Base-by-base conservation (phyloP, 2,888 invertebrate species). In the Drosophila meridiana region DNA sequence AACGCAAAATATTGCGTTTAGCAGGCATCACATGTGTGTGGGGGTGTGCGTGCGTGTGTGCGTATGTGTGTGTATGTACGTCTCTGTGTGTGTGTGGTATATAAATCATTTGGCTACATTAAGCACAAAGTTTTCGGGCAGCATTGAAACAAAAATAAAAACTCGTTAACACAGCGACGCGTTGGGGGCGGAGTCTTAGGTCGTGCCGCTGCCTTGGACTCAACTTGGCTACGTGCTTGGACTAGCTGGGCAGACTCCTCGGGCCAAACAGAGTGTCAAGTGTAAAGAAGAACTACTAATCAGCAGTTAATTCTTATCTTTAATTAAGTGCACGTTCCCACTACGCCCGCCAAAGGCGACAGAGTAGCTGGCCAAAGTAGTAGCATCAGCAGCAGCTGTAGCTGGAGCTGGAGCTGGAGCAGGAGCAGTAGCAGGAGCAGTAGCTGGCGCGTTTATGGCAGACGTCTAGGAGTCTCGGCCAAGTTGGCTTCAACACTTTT, bases 251-350 rank as follows among this genome's bases (percentile, higher is more conserved):
- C 60, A 40, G 56, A 73, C 53, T 14, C 42, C 53, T 14, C 38
- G 61, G 52, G 53, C 68, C 71, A 65, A 76, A 73, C 72, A 73
- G 68, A 87, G 83, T 89, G 91, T 89, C 88, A 90, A 89, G 88
- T 89, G 88, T 90, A 86, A 89, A 82, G 87, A 89, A 90, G 85
- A 90, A 91, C 89, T 91, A 90, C 91, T 91, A 91, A 91, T 91
- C 91, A 92, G 92, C 91, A 91, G 92, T 91, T 91, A 91, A 91
- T 91, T 92, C 92, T 91, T 91, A 92, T 91, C 91, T 92, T 92
- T 92, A 91, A 91, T 91, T 91, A 92, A 91, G 91, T 91, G 92
- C 91, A 92, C 92, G 92, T 91, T 87, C 89, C 87, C 82, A 78
- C 88, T 74, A 80, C 80, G 82, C 79, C 43, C 36, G 56, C 42